Base-by-base conservation (phyloP, 2,113 vertebrate species). In the Daphoenositta chrysoptera region DNA sequence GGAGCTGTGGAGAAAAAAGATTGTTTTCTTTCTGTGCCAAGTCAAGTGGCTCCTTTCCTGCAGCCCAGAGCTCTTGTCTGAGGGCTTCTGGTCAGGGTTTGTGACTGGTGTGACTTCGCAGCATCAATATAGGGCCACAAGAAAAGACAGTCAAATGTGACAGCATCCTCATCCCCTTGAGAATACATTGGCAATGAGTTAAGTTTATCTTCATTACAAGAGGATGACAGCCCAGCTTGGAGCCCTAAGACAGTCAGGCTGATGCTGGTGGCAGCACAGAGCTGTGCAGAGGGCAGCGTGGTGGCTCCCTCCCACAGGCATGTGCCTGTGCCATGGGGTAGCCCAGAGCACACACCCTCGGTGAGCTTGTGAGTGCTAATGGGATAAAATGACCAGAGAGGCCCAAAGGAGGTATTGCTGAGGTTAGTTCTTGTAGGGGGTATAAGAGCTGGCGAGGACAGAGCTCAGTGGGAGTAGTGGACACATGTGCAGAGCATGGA, bases 11-110 rank as follows among this genome's bases (percentile, higher is more conserved):
- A 86, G 69, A 37, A 95, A 90, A 68, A 61, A 33, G 73, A 39
- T 89, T 94, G 86, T 97, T 96, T 87, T 87, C 97, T 93, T 80
- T 93, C 83, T 79, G 76, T 87, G 90, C 89, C 95, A 83, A 93
- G 95, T 94, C 89, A 87, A 86, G 94, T 90, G 94, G 83, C 89
- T 94, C 77, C 89, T 83, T 50, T 79, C 37, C 76, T 70, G 81
- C 80, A 89, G 71, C 89, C 73, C 81, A 19, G 19, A 92, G 91
- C 84, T 83, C 80, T 84, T 50, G 13, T 76, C 60, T 76, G 64
- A 61, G 64, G 60, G 79, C 57, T 10, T 73, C 92, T 70, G 70
- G 68, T 8, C 1, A 9, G 83, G 17, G 50, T 27, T 91, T 40
- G 68, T 54, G 87, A 45, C 93, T 82, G 87, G 27, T 26, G 33